phyloP scores from a whole-genome alignment of 2,113 vertebrate species.

The Hassar affinis region DNA sequence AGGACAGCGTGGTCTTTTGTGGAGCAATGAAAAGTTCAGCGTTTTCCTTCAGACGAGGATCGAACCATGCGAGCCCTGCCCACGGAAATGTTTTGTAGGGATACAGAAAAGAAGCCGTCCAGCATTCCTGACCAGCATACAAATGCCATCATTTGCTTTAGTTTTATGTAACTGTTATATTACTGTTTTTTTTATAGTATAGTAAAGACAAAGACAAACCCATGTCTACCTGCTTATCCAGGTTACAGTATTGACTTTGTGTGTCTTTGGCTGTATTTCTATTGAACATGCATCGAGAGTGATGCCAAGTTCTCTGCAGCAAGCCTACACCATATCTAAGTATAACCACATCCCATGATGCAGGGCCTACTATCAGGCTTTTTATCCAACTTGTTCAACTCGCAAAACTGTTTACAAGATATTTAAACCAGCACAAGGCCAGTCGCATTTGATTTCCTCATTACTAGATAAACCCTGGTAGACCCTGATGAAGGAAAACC shows the following conservation, averaged over 20 bases:
- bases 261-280: neutral
- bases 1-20: constrained; percentile 25
- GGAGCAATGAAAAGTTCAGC: constrained; percentile 19
- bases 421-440: neutral
- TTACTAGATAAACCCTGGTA: neutral
- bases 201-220: neutral
- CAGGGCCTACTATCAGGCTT: no score
- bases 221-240: neutral
- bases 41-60: constrained; percentile 2
- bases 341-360: neutral
- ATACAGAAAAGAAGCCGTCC: neutral
- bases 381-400: neutral
- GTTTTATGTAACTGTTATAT: neutral
- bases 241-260: neutral
- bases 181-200: neutral
- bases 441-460: neutral
- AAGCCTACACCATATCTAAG: neutral
- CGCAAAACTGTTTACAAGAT: neutral
- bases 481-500: neutral
- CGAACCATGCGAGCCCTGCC: neutral
- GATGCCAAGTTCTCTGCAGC: neutral
- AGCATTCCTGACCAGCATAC: neutral
- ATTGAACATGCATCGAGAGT: neutral
- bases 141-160: neutral
- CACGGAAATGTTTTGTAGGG: neutral